Evolutionary conservation across 1,140 invertebrate species (phyloP).

Genomic region (Conopomorpha cramerella): DNA sequence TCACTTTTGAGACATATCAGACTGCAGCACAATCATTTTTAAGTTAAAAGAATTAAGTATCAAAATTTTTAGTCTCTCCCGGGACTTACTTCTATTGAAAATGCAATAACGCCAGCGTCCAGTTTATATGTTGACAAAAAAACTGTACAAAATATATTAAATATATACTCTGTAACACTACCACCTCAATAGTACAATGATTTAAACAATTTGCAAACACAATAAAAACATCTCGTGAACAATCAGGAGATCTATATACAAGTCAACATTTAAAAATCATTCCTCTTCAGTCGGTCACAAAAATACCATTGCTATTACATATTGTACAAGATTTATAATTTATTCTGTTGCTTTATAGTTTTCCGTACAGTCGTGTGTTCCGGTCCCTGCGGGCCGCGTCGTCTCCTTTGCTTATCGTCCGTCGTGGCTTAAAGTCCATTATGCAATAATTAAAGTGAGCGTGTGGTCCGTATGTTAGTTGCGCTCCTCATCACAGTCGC

Average conservation of each 20-base stretch:
- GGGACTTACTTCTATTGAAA: constrained; percentile 47
- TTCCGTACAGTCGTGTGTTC: constrained; percentile 36
- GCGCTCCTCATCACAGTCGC: constrained; percentile 82
- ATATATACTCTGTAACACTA: constrained; percentile 62
- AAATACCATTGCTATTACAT: constrained; percentile 40
- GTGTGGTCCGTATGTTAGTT: constrained; percentile 58
- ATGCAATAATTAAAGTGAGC: constrained; percentile 24
- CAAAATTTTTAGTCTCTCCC: constrained; percentile 25
- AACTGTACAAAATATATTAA: constrained; percentile 64
- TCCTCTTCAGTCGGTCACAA: constrained; percentile 49
- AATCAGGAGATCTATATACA: constrained; percentile 49
- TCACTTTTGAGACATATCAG: constrained; percentile 18
- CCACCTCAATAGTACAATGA: constrained; percentile 54
- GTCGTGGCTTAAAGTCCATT: constrained; percentile 52
- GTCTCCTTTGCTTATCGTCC: constrained; percentile 56
- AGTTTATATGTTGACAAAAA: constrained; percentile 63
- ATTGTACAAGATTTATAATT: constrained; percentile 45
- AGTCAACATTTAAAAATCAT: constrained; percentile 46
- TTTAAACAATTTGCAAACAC: constrained; percentile 59
- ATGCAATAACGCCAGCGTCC: constrained; percentile 54
- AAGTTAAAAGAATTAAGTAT: constrained; percentile 35
- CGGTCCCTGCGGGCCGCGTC: constrained; percentile 32
- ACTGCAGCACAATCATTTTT: constrained; percentile 20
- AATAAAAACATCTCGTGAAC: constrained; percentile 51
- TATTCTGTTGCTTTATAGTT: constrained; percentile 42